A percentile compares a stretch with the other conserved stretches of the same genome.
These are phyloP conservation scores for Pimpla rufipes DNA, from an alignment of 2,888 invertebrate genomes.

Conservation along the genomic window DNA sequence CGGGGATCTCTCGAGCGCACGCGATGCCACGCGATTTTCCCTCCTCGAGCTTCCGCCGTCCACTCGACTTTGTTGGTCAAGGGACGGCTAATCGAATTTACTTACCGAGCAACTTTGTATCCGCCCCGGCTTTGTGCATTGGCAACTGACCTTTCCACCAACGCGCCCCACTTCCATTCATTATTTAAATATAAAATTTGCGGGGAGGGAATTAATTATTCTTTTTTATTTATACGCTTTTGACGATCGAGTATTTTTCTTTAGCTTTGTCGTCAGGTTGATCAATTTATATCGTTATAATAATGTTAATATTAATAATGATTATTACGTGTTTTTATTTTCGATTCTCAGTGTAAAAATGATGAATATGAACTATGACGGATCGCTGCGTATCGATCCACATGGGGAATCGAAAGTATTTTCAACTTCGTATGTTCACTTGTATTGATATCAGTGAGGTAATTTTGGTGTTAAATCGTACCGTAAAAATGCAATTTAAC, in stretches of 20 bases:
- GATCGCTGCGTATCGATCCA: no score
- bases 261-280: neutral
- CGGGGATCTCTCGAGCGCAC: constrained; percentile 57
- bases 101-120: constrained; percentile 10
- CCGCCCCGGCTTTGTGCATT: neutral
- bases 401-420: no score
- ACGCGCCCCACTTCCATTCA: neutral
- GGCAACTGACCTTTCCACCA: neutral
- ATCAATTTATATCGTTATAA: neutral
- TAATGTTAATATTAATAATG: neutral
- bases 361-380: no score
- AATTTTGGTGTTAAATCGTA: no score
- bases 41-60: neutral
- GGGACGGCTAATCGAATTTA: constrained; percentile 51
- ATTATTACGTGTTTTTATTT: neutral
- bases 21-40: constrained; percentile 40
- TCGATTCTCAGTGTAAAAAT: neutral
- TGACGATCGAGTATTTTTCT: neutral
- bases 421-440: no score
- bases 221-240: neutral
- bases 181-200: constrained; percentile 10
- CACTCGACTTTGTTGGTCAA: neutral
- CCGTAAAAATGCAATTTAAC: no score
- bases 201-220: neutral
- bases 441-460: no score